Evolutionary conservation across 1,140 invertebrate species (phyloP), one percentile per base, ranked within the genome.

Genomic region (Telenomus remus): DNA sequence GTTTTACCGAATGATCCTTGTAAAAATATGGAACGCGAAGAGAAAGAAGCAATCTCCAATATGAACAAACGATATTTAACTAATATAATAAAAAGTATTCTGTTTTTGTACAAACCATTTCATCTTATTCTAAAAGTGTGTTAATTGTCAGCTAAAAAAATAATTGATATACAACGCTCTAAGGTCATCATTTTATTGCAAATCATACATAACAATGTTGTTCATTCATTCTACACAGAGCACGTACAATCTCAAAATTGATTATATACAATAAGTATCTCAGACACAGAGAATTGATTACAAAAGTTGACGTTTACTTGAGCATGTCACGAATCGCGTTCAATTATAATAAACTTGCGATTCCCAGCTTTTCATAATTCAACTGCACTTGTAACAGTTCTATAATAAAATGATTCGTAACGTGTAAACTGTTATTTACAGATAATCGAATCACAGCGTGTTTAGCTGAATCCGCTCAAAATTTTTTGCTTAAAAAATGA

Each of bases 171-270:
- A n/a, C 19, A 27, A 3, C 19, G 1, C 6, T 27, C 19, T 6
- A 27, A 27, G 19, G 19, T 27, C 19, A 27, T 27, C 19, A 39
- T 70, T 75, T 70, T 76, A 76, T 76, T 76, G 49, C 13, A 39
- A 71, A 60, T 66, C 56, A 71, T 61, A 64, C 51, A 56, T 66
- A 76, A 76, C 66, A 65, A 71, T 7, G 8, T 51, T 56, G n/a
- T 50, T 60, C 66, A 76, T 65, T 71, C 74, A 71, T 50, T 63
- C 66, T 66, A 66, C 34, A 70, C 60, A 55, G 61, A 76, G 50
- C 61, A 63, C 55, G 13, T 66, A 76, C 61, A 64, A 61, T 57
- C 53, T 51, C 61, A 47, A 55, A 60, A 60, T 57, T 53, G 35
- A 66, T 68, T 53, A 50, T 72, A 77, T 70, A 71, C 70, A 73